Evolutionary conservation across 1,140 invertebrate species (phyloP), one percentile per base, ranked within the genome.

Genomic region (Drusus annulatus): DNA sequence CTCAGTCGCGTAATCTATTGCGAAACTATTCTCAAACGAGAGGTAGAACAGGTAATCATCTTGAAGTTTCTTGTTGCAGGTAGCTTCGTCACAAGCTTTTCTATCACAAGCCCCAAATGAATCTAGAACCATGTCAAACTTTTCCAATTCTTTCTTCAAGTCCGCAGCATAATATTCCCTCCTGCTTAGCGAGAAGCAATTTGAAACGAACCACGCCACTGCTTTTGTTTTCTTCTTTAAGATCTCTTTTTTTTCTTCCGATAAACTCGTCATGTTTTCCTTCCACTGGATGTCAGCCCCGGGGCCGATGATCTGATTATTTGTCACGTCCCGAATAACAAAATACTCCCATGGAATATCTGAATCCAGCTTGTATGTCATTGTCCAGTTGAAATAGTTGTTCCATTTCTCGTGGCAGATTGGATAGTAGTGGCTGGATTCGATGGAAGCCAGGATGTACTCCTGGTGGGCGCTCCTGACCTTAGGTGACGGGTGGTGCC

Each of bases 21-120:
- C 90, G 0, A 91, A 76, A 21, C 91, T 88, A 85, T 94, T 94
- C 85, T 94, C 94, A 79, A 94, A 94, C 0, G 93, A 90, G 25
- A 95, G 86, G 86, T 94, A 94, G 83, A 94, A 94, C 80, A 91
- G 92, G 84, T 94, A 94, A 15, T 89, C 75, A 2, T 88, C 86
- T 45, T 87, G 82, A 1, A 93, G 65, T 19, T 86, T 85, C 2
- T 85, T 74, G 21, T 90, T 90, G 73, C 90, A 92, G 28, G 86
- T 81, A 0, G 84, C 76, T 84, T 84, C 84, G 15, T 80, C 51
- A 83, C 90, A 91, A 5, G 83, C 62, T 0, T 86, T 63, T 15
- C 74, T 80, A 3, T 91, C 91, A 85, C 95, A 96, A 0, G 78
- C 83, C 6, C 95, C 95, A 84, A 91, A 95, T 50, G 94, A 89